Conservation (phyloP, 2,113 vertebrate species). For the Otocyon megalotis region DNA sequence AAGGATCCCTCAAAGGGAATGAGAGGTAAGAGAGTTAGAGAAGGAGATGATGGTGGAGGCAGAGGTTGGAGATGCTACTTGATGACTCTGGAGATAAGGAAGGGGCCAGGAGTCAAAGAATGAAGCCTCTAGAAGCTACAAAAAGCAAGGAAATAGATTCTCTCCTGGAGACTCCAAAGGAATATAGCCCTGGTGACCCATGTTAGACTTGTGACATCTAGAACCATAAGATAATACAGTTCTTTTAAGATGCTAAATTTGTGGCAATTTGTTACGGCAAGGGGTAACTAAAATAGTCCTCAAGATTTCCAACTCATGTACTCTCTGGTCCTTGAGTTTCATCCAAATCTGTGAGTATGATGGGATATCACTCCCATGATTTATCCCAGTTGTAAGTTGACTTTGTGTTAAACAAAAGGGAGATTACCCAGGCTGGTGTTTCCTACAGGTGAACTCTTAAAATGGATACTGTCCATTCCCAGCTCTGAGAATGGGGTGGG, state of each 20-base stretch:
- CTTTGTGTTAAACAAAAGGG: background rate
- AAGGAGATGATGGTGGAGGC: background rate
- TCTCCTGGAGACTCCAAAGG: background rate
- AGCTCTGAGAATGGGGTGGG: background rate
- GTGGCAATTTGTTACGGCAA: background rate
- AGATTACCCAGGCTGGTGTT: background rate
- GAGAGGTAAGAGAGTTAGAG: background rate
- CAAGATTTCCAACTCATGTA: background rate
- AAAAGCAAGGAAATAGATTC: background rate
- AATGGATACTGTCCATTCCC: background rate
- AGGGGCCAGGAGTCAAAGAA: background rate
- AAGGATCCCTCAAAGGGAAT: background rate
- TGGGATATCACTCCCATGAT: background rate
- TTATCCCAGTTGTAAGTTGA: too few species aligned
- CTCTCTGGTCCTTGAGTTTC: background rate
- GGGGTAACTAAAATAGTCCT: background rate
- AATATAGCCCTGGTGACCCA: background rate
- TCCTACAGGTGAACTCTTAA: background rate
- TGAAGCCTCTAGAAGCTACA: background rate
- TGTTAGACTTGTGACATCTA: background rate
- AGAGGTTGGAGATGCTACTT: background rate
- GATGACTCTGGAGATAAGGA: background rate
- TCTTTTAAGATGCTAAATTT: background rate
- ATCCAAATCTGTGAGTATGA: background rate
- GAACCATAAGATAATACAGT: background rate